Base-by-base conservation (phyloP, 2,797 vertebrate genomes). In the Cichlasoma orientale region DNA sequence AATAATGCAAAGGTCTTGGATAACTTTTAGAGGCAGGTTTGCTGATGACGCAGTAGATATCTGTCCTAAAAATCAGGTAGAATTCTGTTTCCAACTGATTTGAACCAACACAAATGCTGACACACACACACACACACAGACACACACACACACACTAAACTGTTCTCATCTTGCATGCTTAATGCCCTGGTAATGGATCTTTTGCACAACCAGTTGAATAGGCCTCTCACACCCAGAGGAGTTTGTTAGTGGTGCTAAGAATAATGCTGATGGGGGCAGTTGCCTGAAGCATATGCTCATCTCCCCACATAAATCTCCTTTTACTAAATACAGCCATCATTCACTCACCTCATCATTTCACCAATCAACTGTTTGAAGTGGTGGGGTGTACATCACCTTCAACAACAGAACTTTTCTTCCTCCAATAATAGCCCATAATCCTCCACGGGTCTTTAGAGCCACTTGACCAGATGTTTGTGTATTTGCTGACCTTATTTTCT, bases 151-250 rank as follows among this genome's bases (percentile, higher is more conserved):
- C 69, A 72, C 29, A n/a, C 83, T 82, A 87, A 58, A 86, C 69
- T 85, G 84, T 86, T 90, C 84, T 93, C 83, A 8, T 86, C 87
- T 86, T 87, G 86, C 90, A 86, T 89, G 80, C 74, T 87, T 93
- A 94, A 93, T 94, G 90, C 58, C 69, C 73, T 66, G 78, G 77
- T 94, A 95, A 95, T 93, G 90, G 93, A 91, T 91, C 90, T 87
- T 91, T 85, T 88, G 79, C 84, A 79, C 47, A 72, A 77, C 78
- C 85, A 75, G 85, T 90, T 86, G 86, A 87, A 82, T 87, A 85
- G 85, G 78, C 87, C 84, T 90, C 91, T 92, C 89, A 86, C 88
- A 92, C 93, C 91, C 91, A 87, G 86, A 92, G 89, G 91, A 90
- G 79, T 93, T 84, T 82, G 85, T 86, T 92, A 88, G 86, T 92